phyloP scores from a whole-genome alignment of 2,113 vertebrate species.

The Salvator merianae region DNA sequence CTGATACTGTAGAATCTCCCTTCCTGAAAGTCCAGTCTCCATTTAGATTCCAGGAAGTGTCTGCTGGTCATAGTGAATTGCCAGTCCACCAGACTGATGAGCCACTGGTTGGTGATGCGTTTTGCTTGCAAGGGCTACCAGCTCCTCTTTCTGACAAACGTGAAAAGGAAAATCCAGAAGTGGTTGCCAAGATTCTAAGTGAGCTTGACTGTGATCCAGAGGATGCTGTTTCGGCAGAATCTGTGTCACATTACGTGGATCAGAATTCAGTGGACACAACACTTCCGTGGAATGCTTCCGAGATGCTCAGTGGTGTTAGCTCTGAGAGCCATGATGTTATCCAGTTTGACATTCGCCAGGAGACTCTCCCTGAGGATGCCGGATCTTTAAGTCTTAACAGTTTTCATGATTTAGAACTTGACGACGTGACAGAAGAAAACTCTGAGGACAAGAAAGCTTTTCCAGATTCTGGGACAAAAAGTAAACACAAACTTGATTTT shows the following conservation, averaged over 20 bases:
- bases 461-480: not conserved
- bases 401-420: not conserved
- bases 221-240: not conserved
- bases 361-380: constrained; percentile 68
- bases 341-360: constrained; percentile 56
- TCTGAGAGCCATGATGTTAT: not conserved
- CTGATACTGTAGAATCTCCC: constrained; percentile 10
- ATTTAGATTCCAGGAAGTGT: not conserved
- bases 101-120: constrained; percentile 1
- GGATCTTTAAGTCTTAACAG: constrained; percentile 20
- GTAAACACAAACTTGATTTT: constrained; percentile 7
- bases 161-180: constrained; percentile 13
- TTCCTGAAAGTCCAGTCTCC: constrained; percentile 32
- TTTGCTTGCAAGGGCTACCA: constrained; percentile 34
- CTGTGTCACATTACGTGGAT: not conserved
- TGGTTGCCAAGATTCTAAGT: not conserved
- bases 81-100: constrained; percentile 3
- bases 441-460: not conserved
- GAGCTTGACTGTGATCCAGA: not conserved
- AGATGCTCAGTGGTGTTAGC: constrained; percentile 6
- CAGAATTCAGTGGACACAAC: not conserved
- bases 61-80: not conserved
- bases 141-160: not conserved
- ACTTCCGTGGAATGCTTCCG: constrained; percentile 9
- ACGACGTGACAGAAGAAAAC: constrained; percentile 3